A percentile compares a stretch with the other conserved stretches of the same genome.
Conservation (phyloP, 1,140 invertebrate genomes). For the Camponotus vicinus region DNA sequence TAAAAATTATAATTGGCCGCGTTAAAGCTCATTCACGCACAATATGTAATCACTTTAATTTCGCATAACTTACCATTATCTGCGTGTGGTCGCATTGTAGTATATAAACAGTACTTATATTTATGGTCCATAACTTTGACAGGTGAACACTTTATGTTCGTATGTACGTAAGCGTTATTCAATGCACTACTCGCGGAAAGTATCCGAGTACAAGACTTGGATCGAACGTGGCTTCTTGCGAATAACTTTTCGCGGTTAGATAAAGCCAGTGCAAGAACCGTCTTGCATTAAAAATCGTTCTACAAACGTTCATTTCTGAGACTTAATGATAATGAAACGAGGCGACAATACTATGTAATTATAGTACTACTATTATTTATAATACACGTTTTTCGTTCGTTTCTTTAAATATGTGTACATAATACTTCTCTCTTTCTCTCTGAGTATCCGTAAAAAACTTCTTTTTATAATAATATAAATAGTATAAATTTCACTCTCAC, state of each 20-base stretch:
- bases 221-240: background rate
- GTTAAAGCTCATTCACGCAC: slow-evolving; percentile 7
- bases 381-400: background rate
- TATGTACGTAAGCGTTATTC: background rate
- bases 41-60: slow-evolving; percentile 43
- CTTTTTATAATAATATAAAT: background rate
- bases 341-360: background rate
- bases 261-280: background rate
- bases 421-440: too few species aligned
- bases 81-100: background rate
- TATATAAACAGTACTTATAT: slow-evolving; percentile 34
- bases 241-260: background rate
- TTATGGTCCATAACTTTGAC: slow-evolving; percentile 33
- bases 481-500: background rate
- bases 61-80: slow-evolving; percentile 30
- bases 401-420: background rate
- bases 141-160: slow-evolving; percentile 22
- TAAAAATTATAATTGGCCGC: slow-evolving; percentile 26
- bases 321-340: background rate
- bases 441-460: background rate
- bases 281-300: background rate
- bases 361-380: slow-evolving; percentile 16
- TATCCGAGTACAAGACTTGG: background rate
- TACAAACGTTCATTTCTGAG: background rate
- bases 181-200: background rate